Percentiles rank a stretch among this genome's conserved stretches.
Evolutionary conservation across 2,888 invertebrate genomes (phyloP).

Genomic region (Drosophila nr. medialis): DNA sequence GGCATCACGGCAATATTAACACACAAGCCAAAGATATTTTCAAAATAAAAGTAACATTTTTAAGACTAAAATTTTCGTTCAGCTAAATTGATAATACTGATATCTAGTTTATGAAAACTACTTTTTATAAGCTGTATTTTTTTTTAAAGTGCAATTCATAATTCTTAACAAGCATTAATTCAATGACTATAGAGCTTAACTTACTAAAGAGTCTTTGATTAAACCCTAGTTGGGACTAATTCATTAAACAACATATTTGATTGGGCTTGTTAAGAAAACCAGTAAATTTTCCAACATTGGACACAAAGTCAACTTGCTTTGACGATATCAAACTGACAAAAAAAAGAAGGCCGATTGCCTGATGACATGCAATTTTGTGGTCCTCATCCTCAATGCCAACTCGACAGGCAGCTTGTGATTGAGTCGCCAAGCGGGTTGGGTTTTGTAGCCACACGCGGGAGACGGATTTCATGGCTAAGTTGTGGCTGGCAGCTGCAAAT

Average conservation of each 20-base stretch:
- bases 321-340: not conserved
- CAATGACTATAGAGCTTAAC: not conserved
- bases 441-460: conserved; percentile 33
- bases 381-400: not conserved
- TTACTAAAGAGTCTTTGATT: not conserved
- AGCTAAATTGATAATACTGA: too few species aligned
- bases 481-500: conserved; percentile 32
- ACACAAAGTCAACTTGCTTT: not conserved
- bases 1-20: conserved; percentile 15
- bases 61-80: not conserved
- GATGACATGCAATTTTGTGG: conserved; percentile 13
- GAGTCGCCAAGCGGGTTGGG: conserved; percentile 31
- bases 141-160: too few species aligned
- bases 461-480: conserved; percentile 43
- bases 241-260: not conserved
- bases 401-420: conserved; percentile 18
- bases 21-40: not conserved
- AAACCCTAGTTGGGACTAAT: not conserved
- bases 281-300: not conserved
- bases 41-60: not conserved
- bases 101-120: too few species aligned
- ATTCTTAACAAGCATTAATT: not conserved
- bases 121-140: too few species aligned
- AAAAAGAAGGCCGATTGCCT: not conserved
- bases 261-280: not conserved